A percentile compares a stretch with the other conserved stretches of the same genome.
These are phyloP conservation scores for Tragopan temminckii DNA, from an alignment of 2,797 vertebrate genomes.

Conservation along the genomic window DNA sequence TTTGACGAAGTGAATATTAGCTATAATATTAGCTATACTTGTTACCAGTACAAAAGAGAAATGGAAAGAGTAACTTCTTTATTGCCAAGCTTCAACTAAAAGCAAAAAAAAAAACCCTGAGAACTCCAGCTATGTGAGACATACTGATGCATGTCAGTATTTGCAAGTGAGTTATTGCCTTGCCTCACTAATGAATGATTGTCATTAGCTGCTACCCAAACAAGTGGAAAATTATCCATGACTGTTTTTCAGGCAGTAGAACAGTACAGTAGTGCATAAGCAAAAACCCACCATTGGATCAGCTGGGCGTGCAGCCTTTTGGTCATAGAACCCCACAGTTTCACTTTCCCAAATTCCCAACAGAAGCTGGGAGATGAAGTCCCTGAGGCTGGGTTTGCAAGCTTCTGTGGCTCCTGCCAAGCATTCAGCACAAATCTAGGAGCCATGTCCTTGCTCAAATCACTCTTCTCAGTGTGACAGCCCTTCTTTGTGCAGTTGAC, in stretches of 20 bases:
- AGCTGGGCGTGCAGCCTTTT: neutral
- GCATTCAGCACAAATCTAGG: neutral
- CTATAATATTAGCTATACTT: too few relatives aligned
- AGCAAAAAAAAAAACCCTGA: neutral
- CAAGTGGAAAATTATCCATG: neutral
- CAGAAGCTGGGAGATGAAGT: neutral
- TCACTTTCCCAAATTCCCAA: neutral
- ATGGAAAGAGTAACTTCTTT: neutral
- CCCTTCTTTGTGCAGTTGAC: neutral
- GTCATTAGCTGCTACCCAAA: neutral
- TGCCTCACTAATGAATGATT: neutral
- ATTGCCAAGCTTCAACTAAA: neutral
- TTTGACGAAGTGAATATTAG: neutral
- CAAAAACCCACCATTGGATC: neutral
- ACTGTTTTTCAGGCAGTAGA: neutral
- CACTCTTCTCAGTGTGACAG: neutral
- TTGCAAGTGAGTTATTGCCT: neutral
- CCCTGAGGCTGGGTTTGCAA: accelerated
- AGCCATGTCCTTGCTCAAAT: neutral
- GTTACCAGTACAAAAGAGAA: neutral
- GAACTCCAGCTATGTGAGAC: neutral
- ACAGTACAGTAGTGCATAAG: neutral
- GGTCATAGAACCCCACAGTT: neutral
- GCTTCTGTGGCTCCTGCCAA: neutral
- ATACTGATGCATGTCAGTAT: neutral